Percentiles rank a stretch among this genome's conserved stretches.
Conservation (phyloP, 2,888 invertebrate species). For the Phalangium opilio region DNA sequence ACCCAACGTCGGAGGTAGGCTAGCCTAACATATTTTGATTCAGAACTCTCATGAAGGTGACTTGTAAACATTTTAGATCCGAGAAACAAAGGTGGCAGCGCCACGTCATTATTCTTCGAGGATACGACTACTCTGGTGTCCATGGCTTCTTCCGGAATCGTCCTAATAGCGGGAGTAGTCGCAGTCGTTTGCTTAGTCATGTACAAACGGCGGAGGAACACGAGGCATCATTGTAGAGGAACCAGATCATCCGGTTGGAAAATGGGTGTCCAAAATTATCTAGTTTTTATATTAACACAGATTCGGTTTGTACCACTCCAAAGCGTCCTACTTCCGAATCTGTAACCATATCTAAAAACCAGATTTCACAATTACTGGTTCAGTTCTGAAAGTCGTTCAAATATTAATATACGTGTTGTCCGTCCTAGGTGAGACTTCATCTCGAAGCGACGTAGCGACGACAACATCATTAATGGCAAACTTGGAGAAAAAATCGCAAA, state of each 20-base stretch:
- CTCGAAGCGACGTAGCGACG: slow-evolving; percentile 17
- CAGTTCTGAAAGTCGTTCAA: too few species aligned
- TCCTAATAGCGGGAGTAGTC: slow-evolving; percentile 19
- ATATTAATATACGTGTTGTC: background rate
- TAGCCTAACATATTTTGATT: too few species aligned
- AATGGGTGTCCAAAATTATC: too few species aligned
- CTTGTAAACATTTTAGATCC: slow-evolving; percentile 12
- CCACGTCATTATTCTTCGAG: slow-evolving; percentile 16
- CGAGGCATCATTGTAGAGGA: slow-evolving; percentile 17
- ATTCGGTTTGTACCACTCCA: too few species aligned
- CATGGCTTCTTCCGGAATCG: slow-evolving; percentile 19
- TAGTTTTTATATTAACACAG: background rate
- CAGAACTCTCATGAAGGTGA: too few species aligned
- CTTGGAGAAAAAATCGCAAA: slow-evolving; percentile 16
- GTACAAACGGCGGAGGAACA: slow-evolving; percentile 14
- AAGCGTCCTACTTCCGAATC: too few species aligned
- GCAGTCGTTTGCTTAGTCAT: slow-evolving; percentile 20
- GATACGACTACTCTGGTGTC: slow-evolving; percentile 21
- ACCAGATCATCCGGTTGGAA: background rate
- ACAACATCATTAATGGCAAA: slow-evolving; percentile 18
- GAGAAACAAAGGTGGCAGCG: slow-evolving; percentile 12
- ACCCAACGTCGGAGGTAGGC: slow-evolving; percentile 12
- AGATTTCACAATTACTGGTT: too few species aligned
- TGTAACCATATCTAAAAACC: too few species aligned
- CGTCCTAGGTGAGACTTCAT: slow-evolving; percentile 9